phyloP scores from a whole-genome alignment of 2,113 vertebrate species.

The Cheirogaleus medius region DNA sequence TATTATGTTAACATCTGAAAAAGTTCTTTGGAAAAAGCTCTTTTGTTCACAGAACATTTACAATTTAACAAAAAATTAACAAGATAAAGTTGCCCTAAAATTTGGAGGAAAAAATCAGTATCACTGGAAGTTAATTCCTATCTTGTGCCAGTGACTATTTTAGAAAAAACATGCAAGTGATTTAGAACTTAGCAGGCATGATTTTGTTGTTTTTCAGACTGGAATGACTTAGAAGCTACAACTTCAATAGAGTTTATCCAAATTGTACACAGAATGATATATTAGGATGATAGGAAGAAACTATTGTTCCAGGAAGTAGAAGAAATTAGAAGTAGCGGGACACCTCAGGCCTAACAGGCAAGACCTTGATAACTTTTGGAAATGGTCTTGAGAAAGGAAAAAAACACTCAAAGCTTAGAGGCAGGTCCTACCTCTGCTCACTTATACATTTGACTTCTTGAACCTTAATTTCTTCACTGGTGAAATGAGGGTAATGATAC shows the following conservation, averaged over 20 bases:
- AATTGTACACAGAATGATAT: not conserved
- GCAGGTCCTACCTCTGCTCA: not conserved
- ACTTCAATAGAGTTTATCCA: not conserved
- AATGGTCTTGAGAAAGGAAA: not conserved
- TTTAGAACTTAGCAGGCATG: not conserved
- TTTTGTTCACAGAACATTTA: constrained; percentile 16
- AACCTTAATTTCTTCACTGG: not conserved
- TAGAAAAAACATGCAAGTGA: not conserved
- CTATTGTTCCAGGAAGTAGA: not conserved
- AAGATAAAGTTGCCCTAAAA: not conserved
- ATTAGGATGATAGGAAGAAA: not conserved
- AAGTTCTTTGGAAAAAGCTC: constrained; percentile 22
- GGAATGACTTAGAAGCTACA: constrained; percentile 19
- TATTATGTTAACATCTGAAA: constrained; percentile 3
- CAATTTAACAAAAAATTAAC: not conserved
- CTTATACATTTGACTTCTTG: not conserved
- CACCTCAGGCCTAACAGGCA: not conserved
- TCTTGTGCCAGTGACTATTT: not conserved
- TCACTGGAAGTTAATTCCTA: constrained; percentile 1
- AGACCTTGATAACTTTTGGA: not conserved
- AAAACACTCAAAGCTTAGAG: not conserved
- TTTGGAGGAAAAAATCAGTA: not conserved
- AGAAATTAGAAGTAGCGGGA: not conserved
- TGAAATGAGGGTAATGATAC: not conserved
- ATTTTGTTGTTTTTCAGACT: constrained; percentile 11